Percentiles rank a stretch among this genome's conserved stretches.
phyloP scores from a whole-genome alignment of 2,113 vertebrate species.

The Benitochromis conjunctus region DNA sequence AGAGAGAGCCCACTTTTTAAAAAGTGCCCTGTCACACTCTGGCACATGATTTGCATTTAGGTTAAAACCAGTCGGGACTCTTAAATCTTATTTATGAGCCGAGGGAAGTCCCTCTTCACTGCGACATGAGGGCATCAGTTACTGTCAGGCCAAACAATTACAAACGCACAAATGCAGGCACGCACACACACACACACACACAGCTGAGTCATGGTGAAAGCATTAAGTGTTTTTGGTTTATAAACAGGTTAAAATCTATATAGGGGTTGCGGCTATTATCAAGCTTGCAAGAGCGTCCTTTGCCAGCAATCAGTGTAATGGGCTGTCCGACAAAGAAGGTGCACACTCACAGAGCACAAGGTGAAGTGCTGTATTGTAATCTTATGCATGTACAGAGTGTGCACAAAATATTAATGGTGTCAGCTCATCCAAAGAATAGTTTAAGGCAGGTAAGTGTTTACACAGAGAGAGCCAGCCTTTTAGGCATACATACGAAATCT shows the following conservation, averaged over 20 bases:
- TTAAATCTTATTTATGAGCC: conserved; percentile 57
- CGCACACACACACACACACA: neutral
- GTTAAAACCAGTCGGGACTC: conserved; percentile 50
- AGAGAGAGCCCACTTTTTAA: conserved; percentile 13
- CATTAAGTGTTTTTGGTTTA: conserved; percentile 28
- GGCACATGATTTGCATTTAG: conserved; percentile 66
- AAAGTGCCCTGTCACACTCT: conserved; percentile 58
- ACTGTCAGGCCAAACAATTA: conserved; percentile 33
- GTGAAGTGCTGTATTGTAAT: conserved; percentile 14
- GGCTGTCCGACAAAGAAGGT: conserved; percentile 19
- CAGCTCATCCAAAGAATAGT: conserved; percentile 27
- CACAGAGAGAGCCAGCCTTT: neutral
- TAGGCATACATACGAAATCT: neutral
- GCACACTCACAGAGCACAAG: neutral
- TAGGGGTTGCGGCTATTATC: conserved; percentile 41
- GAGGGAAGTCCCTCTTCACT: conserved; percentile 36
- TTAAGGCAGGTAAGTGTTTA: conserved; percentile 35
- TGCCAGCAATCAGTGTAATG: conserved; percentile 59
- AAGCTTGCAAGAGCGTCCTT: conserved; percentile 10
- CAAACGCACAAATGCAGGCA: neutral
- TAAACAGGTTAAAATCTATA: conserved; percentile 52
- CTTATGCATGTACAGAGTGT: neutral
- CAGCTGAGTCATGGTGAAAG: conserved; percentile 11
- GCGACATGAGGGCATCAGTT: conserved; percentile 38
- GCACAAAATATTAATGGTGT: conserved; percentile 33